These are phyloP conservation scores for Notothenia rossii DNA, from an alignment of 2,113 vertebrate genomes.

Conservation along the genomic window DNA sequence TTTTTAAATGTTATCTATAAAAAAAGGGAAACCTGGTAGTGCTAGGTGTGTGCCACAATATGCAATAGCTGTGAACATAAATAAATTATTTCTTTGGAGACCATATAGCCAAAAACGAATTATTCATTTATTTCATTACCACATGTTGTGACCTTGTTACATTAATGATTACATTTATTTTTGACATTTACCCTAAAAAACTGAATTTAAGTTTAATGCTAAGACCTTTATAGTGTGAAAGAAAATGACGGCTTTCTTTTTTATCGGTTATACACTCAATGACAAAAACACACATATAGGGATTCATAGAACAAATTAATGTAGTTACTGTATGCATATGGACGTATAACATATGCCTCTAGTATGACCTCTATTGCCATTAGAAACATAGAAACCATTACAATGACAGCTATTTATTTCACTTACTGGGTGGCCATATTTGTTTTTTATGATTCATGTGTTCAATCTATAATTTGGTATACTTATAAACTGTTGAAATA, in stretches of 20 bases:
- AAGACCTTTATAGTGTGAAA: conserved; percentile 8
- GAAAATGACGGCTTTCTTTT: not conserved
- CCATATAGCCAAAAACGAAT: too few species aligned
- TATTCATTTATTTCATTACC: too few species aligned
- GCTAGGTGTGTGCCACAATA: too few species aligned
- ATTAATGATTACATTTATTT: conserved; percentile 3
- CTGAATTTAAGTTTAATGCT: not conserved
- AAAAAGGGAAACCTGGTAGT: too few species aligned
- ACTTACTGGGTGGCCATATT: not conserved
- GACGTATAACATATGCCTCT: not conserved
- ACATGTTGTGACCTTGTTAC: too few species aligned
- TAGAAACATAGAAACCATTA: not conserved
- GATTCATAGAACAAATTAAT: not conserved
- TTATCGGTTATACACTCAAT: conserved; percentile 10
- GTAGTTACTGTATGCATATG: not conserved
- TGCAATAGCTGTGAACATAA: too few species aligned
- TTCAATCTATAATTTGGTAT: not conserved
- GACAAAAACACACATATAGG: not conserved
- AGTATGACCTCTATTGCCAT: not conserved
- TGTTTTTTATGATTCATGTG: conserved; percentile 4
- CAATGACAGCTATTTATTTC: not conserved
- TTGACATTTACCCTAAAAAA: conserved; percentile 17
- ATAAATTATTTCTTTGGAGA: too few species aligned
- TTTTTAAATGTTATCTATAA: too few species aligned
- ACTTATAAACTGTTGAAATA: not conserved